Base-by-base conservation (phyloP, 2,888 invertebrate species). In the Ptilodon capucinus region DNA sequence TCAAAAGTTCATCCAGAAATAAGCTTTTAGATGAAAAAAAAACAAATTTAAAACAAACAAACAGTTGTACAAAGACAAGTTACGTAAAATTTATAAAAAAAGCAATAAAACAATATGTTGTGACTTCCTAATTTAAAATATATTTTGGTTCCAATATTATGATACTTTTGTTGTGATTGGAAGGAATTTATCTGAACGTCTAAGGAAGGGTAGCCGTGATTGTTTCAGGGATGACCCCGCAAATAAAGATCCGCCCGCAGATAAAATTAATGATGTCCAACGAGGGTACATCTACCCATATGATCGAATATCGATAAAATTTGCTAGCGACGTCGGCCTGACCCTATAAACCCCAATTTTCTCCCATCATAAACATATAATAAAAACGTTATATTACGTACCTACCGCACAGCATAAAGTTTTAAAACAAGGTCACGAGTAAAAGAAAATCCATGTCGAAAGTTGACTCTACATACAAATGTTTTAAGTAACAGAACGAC, bases 361-460 rank as follows among this genome's bases (percentile, higher is more conserved):
- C 73, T 73, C 11, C 74, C 74, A 73, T 68, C 77, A 72, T 79
- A 76, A 80, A 79, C 76, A 74, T 79, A 74, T 81, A 81, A 79
- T 79, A 77, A 79, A 77, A 81, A 72, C 72, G 71, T 79, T 82
- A 79, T 80, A 80, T 73, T 71, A 28, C n/a, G 28, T 28, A 71
- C 73, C 72, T 28, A 71, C 73, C 72, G 64, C 68, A 78, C 60
- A 76, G 67, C 71, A 74, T 74, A 71, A 79, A 80, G 64, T 78
- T 79, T 71, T 73, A 60, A 73, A 79, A 78, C 79, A 74, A 80
- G 76, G 79, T 72, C 77, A 74, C 67, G n/a, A 69, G 64, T 69
- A 68, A 76, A 76, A 79, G 75, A 76, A 76, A 75, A 76, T 75
- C 77, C 77, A 74, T 76, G 70, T 70, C 68, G 66, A 77, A 77